phyloP scores from a whole-genome alignment of 2,797 vertebrate species.

The Myotis daubentonii region DNA sequence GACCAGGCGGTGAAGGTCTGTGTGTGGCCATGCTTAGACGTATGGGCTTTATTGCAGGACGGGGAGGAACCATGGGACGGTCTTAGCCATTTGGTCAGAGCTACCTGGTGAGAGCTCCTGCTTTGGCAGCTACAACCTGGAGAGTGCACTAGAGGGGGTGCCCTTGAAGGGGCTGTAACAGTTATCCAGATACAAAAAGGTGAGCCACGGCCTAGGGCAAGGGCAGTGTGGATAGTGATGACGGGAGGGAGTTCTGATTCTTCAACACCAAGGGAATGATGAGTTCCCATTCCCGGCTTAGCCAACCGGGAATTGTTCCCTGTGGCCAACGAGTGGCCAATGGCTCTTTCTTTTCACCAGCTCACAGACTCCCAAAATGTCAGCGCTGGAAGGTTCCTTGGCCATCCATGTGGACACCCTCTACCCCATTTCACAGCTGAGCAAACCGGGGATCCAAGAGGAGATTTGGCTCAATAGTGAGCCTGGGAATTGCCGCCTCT shows the following conservation, averaged over 20 bases:
- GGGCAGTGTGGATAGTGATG: neutral
- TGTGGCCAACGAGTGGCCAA: neutral
- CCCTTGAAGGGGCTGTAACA: neutral
- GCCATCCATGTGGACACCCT: neutral
- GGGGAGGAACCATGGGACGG: neutral
- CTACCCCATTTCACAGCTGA: neutral
- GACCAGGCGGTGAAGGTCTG: neutral
- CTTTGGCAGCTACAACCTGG: neutral
- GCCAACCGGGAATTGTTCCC: neutral
- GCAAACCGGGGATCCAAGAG: neutral
- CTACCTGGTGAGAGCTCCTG: neutral
- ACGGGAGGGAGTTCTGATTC: neutral
- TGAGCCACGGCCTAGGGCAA: neutral
- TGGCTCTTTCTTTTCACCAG: neutral
- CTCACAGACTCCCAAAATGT: neutral
- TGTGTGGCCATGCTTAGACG: neutral
- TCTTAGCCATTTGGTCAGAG: neutral
- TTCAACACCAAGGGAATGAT: neutral
- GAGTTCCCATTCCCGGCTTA: neutral
- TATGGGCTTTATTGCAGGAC: neutral
- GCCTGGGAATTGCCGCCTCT: accelerated
- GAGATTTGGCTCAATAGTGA: neutral
- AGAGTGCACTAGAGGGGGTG: neutral
- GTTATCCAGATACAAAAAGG: neutral
- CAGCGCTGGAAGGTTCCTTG: neutral